Conservation (phyloP, 2,888 invertebrate species). For the Rhorus exstirpatorius region DNA sequence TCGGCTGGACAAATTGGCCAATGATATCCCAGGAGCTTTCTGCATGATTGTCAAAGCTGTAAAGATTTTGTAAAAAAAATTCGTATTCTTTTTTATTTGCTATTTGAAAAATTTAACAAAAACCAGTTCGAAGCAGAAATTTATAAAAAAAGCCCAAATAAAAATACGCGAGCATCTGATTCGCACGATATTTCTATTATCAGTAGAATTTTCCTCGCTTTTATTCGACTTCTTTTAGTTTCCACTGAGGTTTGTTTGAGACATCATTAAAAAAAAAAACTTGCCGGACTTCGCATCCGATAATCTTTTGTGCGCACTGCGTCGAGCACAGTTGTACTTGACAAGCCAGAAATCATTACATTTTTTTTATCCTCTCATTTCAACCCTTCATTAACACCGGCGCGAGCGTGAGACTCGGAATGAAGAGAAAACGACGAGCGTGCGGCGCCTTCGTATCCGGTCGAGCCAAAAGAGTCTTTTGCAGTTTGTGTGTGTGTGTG, state of each 20-base stretch:
- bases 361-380: constrained; percentile 25
- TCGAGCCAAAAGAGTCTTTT: constrained; percentile 36
- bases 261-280: constrained; percentile 25
- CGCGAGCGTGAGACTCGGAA: not conserved
- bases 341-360: constrained; percentile 38
- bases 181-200: too few relatives aligned
- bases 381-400: constrained; percentile 39
- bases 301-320: constrained; percentile 39
- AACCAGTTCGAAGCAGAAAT: too few relatives aligned
- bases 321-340: constrained; percentile 25
- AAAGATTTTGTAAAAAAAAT: too few relatives aligned
- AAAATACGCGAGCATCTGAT: too few relatives aligned
- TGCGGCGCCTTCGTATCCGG: constrained; percentile 66
- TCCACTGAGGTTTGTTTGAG: constrained; percentile 4
- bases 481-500: constrained; percentile 8
- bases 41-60: too few relatives aligned
- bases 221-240: not conserved
- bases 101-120: too few relatives aligned
- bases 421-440: constrained; percentile 48
- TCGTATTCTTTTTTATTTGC: too few relatives aligned
- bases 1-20: too few relatives aligned
- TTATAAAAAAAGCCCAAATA: too few relatives aligned
- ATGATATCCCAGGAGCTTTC: too few relatives aligned
- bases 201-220: too few relatives aligned
- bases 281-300: constrained; percentile 6